Conservation (phyloP, 2,113 vertebrate species). For the Nothobranchius kuhntae region DNA sequence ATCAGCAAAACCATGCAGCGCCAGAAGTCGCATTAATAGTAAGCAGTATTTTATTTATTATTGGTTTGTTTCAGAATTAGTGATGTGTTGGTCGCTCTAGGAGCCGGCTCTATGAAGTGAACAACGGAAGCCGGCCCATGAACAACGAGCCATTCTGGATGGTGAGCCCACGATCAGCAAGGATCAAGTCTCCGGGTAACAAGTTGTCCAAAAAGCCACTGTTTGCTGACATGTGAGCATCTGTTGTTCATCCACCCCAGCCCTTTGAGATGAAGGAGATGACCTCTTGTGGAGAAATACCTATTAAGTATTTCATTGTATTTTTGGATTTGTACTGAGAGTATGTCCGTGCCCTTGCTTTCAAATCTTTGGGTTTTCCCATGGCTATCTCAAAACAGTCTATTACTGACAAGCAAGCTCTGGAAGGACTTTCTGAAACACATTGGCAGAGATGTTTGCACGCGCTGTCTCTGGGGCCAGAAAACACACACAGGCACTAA, state of each 20-base stretch:
- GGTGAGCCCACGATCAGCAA: neutral
- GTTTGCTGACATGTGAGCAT: neutral
- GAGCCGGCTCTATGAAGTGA: no score
- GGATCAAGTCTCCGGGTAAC: neutral
- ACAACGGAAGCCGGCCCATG: no score
- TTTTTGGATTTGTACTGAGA: neutral
- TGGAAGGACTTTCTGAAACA: neutral
- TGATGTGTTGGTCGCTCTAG: no score
- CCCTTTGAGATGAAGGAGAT: slow-evolving; percentile 1
- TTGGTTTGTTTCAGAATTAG: no score
- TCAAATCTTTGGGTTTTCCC: neutral
- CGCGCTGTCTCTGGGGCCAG: neutral
- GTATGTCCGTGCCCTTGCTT: neutral
- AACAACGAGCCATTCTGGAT: neutral
- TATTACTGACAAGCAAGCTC: neutral
- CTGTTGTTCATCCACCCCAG: neutral
- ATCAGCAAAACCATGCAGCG: no score
- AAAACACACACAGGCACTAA: neutral
- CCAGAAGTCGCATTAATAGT: no score
- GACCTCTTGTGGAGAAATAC: neutral
- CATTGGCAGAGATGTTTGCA: neutral
- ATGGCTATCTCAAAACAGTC: neutral
- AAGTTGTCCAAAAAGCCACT: neutral
- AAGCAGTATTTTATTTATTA: no score
- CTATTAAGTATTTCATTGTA: neutral